Conservation (phyloP, 2,888 invertebrate species). For the Taphrorychus bicolor region DNA sequence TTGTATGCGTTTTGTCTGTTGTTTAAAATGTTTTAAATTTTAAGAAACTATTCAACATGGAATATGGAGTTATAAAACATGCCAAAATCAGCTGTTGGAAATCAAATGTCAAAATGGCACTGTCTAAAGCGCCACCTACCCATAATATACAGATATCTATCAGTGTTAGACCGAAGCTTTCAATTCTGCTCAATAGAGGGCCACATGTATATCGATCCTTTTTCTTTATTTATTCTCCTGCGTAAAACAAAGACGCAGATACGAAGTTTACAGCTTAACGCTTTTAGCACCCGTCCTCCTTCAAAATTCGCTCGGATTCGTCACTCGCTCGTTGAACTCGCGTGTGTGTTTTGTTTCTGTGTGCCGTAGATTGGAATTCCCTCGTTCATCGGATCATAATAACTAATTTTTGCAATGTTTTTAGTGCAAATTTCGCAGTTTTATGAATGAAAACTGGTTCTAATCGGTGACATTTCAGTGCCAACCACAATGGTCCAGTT, state of each 20-base stretch:
- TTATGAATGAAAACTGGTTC: constrained; percentile 55
- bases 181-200: background rate
- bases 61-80: no score
- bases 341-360: constrained; percentile 11
- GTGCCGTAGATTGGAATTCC: constrained; percentile 8
- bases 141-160: no score
- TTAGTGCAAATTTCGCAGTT: constrained; percentile 37
- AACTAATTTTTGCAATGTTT: constrained; percentile 24
- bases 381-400: constrained; percentile 18
- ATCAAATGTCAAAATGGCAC: no score
- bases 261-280: background rate
- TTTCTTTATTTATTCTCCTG: background rate
- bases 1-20: background rate
- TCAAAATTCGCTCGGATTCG: constrained; percentile 31
- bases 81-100: no score
- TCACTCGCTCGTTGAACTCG: constrained; percentile 24
- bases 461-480: constrained; percentile 46
- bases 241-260: background rate
- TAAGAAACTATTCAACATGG: no score
- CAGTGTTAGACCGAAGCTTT: no score
- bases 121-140: no score
- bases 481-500: constrained; percentile 53
- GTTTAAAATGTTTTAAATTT: no score
- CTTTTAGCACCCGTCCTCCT: background rate
- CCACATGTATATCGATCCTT: background rate